Conservation (phyloP, 2,113 vertebrate genomes). For the Pongo pygmaeus region DNA sequence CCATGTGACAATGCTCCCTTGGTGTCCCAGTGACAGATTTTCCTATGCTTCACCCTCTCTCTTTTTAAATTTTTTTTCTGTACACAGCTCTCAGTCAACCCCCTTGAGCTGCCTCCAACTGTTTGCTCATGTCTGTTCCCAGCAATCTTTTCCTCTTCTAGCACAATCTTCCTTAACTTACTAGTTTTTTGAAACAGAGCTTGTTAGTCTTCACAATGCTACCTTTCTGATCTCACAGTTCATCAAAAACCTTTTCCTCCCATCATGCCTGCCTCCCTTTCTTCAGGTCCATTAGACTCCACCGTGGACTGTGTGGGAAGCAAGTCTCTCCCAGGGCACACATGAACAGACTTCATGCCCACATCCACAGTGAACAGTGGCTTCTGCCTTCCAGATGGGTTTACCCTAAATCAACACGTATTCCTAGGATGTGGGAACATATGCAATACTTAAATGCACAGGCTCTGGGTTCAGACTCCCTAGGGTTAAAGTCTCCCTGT, state of each 20-base stretch:
- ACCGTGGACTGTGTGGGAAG: not conserved
- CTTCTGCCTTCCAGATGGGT: not conserved
- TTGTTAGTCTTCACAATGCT: not conserved
- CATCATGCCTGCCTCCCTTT: not conserved
- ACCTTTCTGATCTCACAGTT: not conserved
- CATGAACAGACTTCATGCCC: accelerated
- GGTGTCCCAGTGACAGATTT: not conserved
- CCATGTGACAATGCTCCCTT: not conserved
- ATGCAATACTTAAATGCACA: not conserved
- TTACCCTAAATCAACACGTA: not conserved
- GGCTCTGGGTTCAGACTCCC: not conserved
- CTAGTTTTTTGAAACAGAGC: not conserved
- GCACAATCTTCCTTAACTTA: not conserved
- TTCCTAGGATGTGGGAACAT: not conserved
- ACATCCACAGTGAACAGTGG: not conserved
- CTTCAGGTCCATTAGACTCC: not conserved
- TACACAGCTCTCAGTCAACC: not conserved
- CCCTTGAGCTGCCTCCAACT: not conserved
- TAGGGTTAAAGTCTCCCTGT: not conserved
- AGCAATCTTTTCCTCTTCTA: not conserved
- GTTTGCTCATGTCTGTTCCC: constrained; percentile 1
- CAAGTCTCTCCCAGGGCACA: not conserved
- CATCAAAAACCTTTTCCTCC: not conserved
- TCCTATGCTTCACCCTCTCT: too few relatives aligned
- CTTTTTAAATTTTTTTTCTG: not conserved